These are phyloP conservation scores for Apomyelois bistriatella DNA, from an alignment of 2,888 invertebrate genomes.

Conservation along the genomic window DNA sequence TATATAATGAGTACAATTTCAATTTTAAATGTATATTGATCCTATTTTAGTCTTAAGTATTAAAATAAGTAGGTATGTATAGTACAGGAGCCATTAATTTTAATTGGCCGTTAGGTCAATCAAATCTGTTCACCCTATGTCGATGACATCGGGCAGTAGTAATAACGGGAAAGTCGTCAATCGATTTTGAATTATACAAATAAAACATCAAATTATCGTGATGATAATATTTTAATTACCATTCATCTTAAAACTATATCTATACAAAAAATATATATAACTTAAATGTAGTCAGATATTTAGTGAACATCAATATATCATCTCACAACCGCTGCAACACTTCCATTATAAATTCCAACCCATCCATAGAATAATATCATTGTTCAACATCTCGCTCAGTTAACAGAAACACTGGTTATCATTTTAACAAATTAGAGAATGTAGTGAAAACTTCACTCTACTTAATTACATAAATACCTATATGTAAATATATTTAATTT, in stretches of 20 bases:
- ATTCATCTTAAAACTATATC: slow-evolving; percentile 69
- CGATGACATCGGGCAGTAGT: no score
- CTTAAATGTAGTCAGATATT: slow-evolving; percentile 76
- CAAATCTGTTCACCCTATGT: no score
- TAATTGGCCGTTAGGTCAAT: no score
- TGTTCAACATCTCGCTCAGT: slow-evolving; percentile 48
- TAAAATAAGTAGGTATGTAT: no score
- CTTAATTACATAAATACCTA: slow-evolving; percentile 17
- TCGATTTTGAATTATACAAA: slow-evolving; percentile 25
- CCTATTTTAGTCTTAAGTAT: no score
- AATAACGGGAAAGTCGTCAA: background rate
- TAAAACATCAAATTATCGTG: slow-evolving; percentile 35
- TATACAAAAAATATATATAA: slow-evolving; percentile 80
- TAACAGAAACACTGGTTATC: slow-evolving; percentile 48
- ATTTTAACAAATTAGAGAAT: slow-evolving; percentile 39
- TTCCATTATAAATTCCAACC: slow-evolving; percentile 62
- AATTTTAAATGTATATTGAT: no score
- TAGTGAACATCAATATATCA: slow-evolving; percentile 77
- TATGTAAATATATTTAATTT: slow-evolving; percentile 19
- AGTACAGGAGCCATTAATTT: no score
- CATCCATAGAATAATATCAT: slow-evolving; percentile 62
- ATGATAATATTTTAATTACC: slow-evolving; percentile 73
- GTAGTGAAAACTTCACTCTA: slow-evolving; percentile 25
- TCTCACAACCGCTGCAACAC: slow-evolving; percentile 79
- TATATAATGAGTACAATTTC: no score